Evolutionary conservation across 2,797 vertebrate genomes (phyloP).

Genomic region (Aratinga solstitialis): DNA sequence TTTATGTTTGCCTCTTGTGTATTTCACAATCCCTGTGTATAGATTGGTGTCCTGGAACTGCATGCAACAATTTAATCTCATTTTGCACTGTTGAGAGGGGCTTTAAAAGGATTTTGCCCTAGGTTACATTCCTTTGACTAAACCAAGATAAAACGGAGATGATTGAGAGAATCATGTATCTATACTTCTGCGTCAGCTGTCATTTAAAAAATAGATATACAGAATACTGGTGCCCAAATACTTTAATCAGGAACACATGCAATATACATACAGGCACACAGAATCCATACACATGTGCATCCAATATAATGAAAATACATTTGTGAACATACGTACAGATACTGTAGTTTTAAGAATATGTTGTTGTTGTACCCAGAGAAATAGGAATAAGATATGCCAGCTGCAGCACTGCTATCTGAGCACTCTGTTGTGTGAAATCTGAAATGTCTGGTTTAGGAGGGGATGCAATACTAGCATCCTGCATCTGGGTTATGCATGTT

Average conservation of each 20-base stretch:
- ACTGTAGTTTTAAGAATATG: rapidly evolving
- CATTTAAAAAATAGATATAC: not conserved
- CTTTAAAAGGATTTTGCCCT: not conserved
- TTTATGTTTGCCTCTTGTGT: not conserved
- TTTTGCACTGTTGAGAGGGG: no score
- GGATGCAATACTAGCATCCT: not conserved
- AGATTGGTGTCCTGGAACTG: not conserved
- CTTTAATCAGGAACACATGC: rapidly evolving
- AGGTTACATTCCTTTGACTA: not conserved
- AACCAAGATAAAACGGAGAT: not conserved
- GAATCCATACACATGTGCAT: not conserved
- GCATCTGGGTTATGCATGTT: not conserved
- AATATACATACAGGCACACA: not conserved
- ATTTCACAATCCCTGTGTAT: rapidly evolving
- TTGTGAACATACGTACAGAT: not conserved
- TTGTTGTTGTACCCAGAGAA: rapidly evolving
- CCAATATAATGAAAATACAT: not conserved
- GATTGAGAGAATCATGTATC: not conserved
- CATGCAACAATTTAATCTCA: not conserved
- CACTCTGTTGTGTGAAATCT: no score
- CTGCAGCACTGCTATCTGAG: not conserved
- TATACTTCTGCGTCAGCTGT: not conserved
- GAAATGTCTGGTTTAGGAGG: not conserved
- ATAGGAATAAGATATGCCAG: rapidly evolving
- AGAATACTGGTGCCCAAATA: not conserved